phyloP scores from a whole-genome alignment of 30 jellyfish, hydroid and myxozoan species.

The Rhopilema esculentum region DNA sequence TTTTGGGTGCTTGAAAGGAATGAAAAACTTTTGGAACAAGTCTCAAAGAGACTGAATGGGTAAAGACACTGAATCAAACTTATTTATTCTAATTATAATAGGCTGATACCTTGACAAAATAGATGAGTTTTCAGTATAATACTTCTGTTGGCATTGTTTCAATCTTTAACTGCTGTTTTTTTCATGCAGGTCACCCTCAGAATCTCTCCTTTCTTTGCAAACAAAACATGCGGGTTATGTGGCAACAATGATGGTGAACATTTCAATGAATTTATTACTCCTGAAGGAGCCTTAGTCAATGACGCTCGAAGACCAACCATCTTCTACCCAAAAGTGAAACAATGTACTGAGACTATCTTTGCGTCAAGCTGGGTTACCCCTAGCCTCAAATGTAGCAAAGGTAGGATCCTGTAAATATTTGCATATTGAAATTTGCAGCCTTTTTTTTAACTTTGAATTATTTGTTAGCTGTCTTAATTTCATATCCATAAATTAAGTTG shows the following conservation, averaged over 20 bases:
- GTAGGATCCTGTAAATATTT: conserved; percentile 8
- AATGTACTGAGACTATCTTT: conserved; percentile 43
- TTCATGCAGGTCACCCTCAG: conserved; percentile 43
- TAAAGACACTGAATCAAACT: no score
- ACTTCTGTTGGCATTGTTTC: background rate
- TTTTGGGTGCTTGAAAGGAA: no score
- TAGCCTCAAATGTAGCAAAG: conserved; percentile 40
- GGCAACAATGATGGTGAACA: conserved; percentile 75
- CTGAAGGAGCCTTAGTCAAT: conserved; percentile 55
- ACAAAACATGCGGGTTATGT: conserved; percentile 84
- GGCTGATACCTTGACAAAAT: no score
- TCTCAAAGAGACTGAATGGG: no score
- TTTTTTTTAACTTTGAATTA: no score
- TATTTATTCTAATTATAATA: no score
- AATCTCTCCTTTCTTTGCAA: conserved; percentile 64
- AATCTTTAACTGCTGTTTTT: background rate
- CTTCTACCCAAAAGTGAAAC: conserved; percentile 31
- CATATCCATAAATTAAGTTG: background rate
- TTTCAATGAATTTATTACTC: conserved; percentile 65
- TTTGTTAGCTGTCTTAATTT: background rate
- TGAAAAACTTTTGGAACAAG: no score
- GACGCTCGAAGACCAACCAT: conserved; percentile 54
- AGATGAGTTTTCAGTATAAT: background rate
- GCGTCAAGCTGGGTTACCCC: conserved; percentile 78
- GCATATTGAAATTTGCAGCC: background rate